These are phyloP conservation scores for Amphipyra berbera DNA, from an alignment of 2,888 invertebrate species.

Conservation along the genomic window DNA sequence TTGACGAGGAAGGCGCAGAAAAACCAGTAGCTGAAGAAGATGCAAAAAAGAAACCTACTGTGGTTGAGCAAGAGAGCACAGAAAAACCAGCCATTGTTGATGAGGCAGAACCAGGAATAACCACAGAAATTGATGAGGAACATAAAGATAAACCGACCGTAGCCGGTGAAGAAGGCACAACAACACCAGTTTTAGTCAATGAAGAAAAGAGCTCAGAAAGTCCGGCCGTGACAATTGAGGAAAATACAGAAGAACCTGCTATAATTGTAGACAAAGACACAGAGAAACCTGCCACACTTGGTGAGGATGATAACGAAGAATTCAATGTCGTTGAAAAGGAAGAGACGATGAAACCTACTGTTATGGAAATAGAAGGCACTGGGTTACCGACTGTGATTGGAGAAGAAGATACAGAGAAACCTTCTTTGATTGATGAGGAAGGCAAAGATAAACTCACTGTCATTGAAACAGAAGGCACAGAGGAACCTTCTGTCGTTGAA, in stretches of 20 bases:
- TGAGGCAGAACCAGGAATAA: not conserved
- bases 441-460: not conserved
- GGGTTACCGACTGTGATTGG: not conserved
- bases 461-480: too few relatives aligned
- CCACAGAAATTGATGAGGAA: constrained; percentile 11
- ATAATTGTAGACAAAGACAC: constrained; percentile 7
- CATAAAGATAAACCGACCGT: constrained; percentile 14
- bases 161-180: not conserved
- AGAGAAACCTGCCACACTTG: not conserved
- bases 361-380: not conserved
- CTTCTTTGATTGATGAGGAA: not conserved
- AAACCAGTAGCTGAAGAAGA: constrained; percentile 5
- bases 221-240: not conserved
- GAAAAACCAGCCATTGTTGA: constrained; percentile 26
- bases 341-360: not conserved
- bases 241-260: constrained; percentile 1
- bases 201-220: not conserved
- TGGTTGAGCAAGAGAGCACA: constrained; percentile 1
- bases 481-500: too few relatives aligned
- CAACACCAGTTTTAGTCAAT: not conserved
- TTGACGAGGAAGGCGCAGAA: constrained; percentile 14
- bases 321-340: constrained; percentile 1
- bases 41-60: constrained; percentile 3
- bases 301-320: constrained; percentile 9
- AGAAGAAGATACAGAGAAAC: not conserved